A percentile compares a stretch with the other conserved stretches of the same genome.
Conservation (phyloP, 2,113 vertebrate species). For the Saccopteryx bilineata region DNA sequence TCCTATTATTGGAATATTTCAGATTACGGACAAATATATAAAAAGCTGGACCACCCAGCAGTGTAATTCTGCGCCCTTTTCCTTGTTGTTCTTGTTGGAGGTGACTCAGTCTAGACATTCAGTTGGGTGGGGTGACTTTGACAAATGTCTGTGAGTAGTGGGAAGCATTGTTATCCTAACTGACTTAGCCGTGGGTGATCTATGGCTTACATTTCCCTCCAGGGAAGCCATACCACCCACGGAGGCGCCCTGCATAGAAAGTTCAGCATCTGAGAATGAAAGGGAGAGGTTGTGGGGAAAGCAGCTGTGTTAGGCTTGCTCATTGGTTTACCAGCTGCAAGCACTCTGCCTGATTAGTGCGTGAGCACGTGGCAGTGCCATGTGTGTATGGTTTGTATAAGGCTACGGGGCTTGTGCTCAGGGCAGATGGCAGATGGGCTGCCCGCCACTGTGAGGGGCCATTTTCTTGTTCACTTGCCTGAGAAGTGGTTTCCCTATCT, state of each 20-base stretch:
- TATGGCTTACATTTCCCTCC: background rate
- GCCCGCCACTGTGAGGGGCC: no score
- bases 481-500: no score
- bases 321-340: no score
- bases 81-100: background rate
- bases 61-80: background rate
- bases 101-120: background rate
- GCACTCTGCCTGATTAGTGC: no score
- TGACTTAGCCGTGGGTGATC: background rate
- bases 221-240: background rate
- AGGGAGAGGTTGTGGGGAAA: background rate
- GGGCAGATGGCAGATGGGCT: no score
- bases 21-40: background rate
- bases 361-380: no score
- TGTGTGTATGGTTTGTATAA: no score
- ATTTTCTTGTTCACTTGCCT: no score
- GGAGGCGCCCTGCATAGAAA: background rate
- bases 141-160: background rate
- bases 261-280: background rate
- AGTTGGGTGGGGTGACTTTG: background rate
- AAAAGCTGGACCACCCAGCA: background rate
- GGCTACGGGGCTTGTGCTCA: no score
- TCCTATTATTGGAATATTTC: background rate
- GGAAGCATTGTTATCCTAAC: background rate
- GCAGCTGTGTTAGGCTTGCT: no score